phyloP scores from a whole-genome alignment of 2,797 vertebrate species.

The Sitta carolinensis region DNA sequence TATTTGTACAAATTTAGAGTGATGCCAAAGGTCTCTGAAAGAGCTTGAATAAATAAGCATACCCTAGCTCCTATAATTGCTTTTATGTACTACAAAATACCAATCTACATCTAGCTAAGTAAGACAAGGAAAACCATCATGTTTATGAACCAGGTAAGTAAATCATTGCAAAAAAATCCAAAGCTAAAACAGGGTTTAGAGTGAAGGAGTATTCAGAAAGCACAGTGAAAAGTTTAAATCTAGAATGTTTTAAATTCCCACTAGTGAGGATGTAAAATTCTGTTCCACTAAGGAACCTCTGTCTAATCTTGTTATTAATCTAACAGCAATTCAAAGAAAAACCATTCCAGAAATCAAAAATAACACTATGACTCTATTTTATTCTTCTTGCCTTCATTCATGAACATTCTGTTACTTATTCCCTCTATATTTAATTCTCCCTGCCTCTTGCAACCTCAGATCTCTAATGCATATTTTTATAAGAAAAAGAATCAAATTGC shows the following conservation, averaged over 20 bases:
- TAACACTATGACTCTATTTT: not conserved
- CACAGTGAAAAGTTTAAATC: not conserved
- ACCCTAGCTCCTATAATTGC: not conserved
- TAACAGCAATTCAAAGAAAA: not conserved
- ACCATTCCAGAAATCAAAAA: not conserved
- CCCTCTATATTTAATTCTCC: not conserved
- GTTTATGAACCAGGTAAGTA: not conserved
- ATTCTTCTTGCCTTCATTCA: not conserved
- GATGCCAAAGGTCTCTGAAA: not conserved
- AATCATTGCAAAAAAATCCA: not conserved
- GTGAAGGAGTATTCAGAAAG: not conserved
- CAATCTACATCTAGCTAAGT: not conserved
- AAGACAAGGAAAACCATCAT: not conserved
- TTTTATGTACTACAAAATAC: not conserved
- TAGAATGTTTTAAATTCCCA: not conserved
- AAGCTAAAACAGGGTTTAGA: not conserved
- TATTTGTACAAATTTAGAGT: not conserved
- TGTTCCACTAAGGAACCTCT: not conserved
- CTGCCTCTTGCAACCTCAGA: not conserved
- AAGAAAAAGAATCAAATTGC: not conserved
- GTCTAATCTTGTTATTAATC: not conserved
- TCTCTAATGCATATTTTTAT: not conserved
- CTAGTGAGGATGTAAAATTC: not conserved
- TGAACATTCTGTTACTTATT: not conserved
- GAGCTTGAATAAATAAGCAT: not conserved